These are phyloP conservation scores for Holcopasites calliopsidis DNA, from an alignment of 1,140 invertebrate species.

Conservation along the genomic window DNA sequence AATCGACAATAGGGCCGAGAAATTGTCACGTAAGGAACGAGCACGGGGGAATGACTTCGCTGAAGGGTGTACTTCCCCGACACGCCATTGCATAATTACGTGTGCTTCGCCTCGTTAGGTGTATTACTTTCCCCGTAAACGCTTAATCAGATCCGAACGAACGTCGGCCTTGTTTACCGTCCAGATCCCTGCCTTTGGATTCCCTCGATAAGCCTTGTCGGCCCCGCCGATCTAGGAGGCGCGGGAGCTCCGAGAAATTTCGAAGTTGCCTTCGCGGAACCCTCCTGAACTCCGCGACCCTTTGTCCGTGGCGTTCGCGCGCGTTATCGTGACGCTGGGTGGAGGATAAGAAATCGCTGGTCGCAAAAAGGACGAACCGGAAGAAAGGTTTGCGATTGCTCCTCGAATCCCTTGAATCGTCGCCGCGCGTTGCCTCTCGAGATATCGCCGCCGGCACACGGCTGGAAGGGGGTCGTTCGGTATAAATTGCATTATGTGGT, in stretches of 20 bases:
- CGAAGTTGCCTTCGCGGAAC: constrained; percentile 36
- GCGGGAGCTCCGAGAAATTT: constrained; percentile 45
- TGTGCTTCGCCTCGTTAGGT: constrained; percentile 74
- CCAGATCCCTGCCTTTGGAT: constrained; percentile 42
- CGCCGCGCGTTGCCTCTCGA: constrained; percentile 55
- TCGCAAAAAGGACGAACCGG: too few species aligned
- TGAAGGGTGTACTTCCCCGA: constrained; percentile 63
- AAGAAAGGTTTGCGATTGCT: too few species aligned
- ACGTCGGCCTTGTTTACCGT: constrained; percentile 61
- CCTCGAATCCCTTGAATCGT: constrained; percentile 51
- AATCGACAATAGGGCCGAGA: constrained; percentile 8
- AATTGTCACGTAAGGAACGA: constrained; percentile 45
- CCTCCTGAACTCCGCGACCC: neutral
- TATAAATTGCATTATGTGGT: constrained; percentile 66
- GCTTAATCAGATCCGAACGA: constrained; percentile 69
- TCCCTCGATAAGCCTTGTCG: constrained; percentile 40
- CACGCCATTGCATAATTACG: constrained; percentile 78
- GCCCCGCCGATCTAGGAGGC: constrained; percentile 4
- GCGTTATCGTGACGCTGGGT: constrained; percentile 16
- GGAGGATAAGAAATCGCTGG: neutral
- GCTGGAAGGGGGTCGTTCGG: constrained; percentile 38
- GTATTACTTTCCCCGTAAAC: constrained; percentile 73
- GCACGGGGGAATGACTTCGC: constrained; percentile 42
- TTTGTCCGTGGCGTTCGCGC: neutral
- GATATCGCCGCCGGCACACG: constrained; percentile 52